Conservation (phyloP, 2,113 vertebrate species). For the Ellobius talpinus region DNA sequence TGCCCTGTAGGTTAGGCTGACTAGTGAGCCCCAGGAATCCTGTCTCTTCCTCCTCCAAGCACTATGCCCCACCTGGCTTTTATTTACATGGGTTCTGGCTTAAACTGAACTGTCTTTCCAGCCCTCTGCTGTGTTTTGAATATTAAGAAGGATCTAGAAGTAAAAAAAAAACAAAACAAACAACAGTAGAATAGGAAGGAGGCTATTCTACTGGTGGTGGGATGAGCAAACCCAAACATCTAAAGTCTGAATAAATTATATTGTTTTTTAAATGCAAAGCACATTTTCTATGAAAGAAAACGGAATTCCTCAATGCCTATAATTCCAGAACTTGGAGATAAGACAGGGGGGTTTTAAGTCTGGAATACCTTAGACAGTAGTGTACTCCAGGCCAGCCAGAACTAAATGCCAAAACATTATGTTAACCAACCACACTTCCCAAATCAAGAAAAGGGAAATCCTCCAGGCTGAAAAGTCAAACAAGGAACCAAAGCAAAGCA, state of each 20-base stretch:
- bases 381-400: background rate
- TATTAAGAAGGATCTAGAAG: conserved; percentile 11
- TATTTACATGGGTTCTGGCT: background rate
- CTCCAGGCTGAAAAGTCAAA: background rate
- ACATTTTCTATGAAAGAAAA: background rate
- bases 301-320: background rate
- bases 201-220: background rate
- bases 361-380: background rate
- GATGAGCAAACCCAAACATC: background rate
- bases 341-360: background rate
- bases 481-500: background rate
- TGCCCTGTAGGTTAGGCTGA: background rate
- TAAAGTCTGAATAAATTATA: conserved; percentile 17
- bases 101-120: too few species aligned
- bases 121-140: background rate
- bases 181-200: background rate
- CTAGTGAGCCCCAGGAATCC: background rate
- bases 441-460: background rate
- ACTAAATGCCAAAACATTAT: background rate
- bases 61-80: background rate
- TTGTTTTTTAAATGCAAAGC: conserved; percentile 1
- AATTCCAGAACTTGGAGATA: background rate
- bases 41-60: background rate
- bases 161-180: background rate
- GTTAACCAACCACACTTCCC: background rate